Base-by-base conservation (phyloP, 2,888 invertebrate genomes). In the Stramonita haemastoma region DNA sequence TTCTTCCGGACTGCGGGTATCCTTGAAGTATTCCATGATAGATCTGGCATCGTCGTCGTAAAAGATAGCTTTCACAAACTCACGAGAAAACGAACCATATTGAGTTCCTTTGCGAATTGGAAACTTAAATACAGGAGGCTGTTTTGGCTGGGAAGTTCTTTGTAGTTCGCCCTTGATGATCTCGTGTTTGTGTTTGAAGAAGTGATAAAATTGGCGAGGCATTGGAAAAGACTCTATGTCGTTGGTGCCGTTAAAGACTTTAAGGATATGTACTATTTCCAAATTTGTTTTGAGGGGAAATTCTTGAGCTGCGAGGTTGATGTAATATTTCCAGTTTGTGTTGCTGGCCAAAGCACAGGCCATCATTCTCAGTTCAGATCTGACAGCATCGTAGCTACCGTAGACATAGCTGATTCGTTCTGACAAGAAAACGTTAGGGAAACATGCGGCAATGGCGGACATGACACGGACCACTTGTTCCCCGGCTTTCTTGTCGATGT, bases 281-380 rank as follows among this genome's bases (percentile, higher is more conserved):
- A 93, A 90, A 90, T 96, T 96, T 8, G 95, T 95, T 88, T 94
- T 94, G 46, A 96, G 91, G 26, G 95, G 95, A 87, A 95, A 94
- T 89, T 95, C 95, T 81, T 95, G 94, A 4, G 95, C 95, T 0
- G 95, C 94, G 15, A 95, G 93, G 87, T 96, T 96, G 60, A 96
- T 94, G 90, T 94, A 94, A 90, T 96, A 96, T 88, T 94, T 94
- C 95, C 95, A 96, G 57, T 92, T 92, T 13, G 91, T 87, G 13
- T 88, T 85, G 13, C 93, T 90, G n/a, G 81, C 88, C 66, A 91
- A 46, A n/a, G 92, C 87, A 15, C 86, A 89, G 19, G 89, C 86
- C 92, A 93, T 93, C 57, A 93, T 92, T 66, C 90, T 89, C 26
- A 93, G 79, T 77, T 94, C 94, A 0, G 93, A 93, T 29, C 91